These are phyloP conservation scores for Dicyrtomina minuta DNA, from an alignment of 2,888 invertebrate species.

Conservation along the genomic window DNA sequence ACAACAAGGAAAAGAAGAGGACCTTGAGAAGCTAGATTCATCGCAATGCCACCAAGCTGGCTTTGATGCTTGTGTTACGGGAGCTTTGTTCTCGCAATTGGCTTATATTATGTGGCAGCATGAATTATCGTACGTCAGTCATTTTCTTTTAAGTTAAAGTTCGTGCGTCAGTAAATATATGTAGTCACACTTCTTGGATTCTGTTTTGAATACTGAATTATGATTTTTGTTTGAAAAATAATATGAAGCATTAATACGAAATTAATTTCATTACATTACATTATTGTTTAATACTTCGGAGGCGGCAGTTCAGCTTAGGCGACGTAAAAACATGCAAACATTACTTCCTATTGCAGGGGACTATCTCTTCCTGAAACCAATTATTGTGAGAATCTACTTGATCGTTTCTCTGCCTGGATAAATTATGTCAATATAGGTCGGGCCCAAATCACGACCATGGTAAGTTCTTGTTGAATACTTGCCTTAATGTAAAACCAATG, in stretches of 20 bases:
- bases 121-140: constrained; percentile 16
- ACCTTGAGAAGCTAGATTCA: constrained; percentile 32
- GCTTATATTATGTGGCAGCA: constrained; percentile 60
- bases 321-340: no score
- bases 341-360: no score
- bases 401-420: constrained; percentile 56
- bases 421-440: constrained; percentile 67
- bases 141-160: no score
- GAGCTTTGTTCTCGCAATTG: constrained; percentile 69
- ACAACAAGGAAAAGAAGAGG: constrained; percentile 28
- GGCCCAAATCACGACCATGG: constrained; percentile 57
- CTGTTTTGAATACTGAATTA: neutral
- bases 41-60: constrained; percentile 71
- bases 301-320: no score
- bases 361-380: no score
- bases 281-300: no score
- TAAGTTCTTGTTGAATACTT: neutral
- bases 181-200: no score
- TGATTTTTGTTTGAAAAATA: neutral
- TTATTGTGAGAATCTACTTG: constrained; percentile 38
- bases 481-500: no score
- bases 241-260: no score
- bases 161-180: no score
- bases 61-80: constrained; percentile 78
- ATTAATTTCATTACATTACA: no score